These are phyloP conservation scores for Hypsibius dujardini DNA, from an alignment of 1,140 invertebrate genomes.

Conservation along the genomic window DNA sequence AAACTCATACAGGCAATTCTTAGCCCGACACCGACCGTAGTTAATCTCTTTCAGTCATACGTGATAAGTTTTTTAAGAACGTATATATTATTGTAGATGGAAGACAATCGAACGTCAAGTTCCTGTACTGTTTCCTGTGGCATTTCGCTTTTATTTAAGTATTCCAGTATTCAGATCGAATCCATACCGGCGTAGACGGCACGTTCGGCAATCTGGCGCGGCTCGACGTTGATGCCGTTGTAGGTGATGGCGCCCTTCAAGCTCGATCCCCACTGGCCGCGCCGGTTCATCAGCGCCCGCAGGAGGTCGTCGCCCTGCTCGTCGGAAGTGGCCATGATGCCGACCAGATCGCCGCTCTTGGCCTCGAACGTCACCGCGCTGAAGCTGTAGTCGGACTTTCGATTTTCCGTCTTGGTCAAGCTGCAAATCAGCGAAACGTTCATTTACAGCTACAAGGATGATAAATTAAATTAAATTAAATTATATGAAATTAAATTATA, in stretches of 20 bases:
- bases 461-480: background rate
- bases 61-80: too few species aligned
- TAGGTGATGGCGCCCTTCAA: slow-evolving; percentile 15
- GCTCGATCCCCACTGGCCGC: slow-evolving; percentile 20
- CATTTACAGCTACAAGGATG: background rate
- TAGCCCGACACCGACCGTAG: too few species aligned
- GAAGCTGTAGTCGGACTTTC: slow-evolving; percentile 4
- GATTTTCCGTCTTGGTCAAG: background rate
- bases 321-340: slow-evolving; percentile 57
- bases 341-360: slow-evolving; percentile 68
- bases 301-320: slow-evolving; percentile 5
- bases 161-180: too few species aligned
- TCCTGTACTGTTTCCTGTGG: too few species aligned
- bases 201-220: slow-evolving; percentile 8
- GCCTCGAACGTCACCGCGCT: slow-evolving; percentile 48
- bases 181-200: slow-evolving; percentile 18
- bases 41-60: too few species aligned
- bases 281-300: background rate
- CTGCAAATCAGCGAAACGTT: background rate
- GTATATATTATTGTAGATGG: too few species aligned
- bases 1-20: too few species aligned
- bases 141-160: too few species aligned
- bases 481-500: too few species aligned
- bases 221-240: slow-evolving; percentile 16
- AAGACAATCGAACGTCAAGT: too few species aligned